Evolutionary conservation across 2,113 vertebrate genomes (phyloP).

Genomic region (Lamprotornis superbus): DNA sequence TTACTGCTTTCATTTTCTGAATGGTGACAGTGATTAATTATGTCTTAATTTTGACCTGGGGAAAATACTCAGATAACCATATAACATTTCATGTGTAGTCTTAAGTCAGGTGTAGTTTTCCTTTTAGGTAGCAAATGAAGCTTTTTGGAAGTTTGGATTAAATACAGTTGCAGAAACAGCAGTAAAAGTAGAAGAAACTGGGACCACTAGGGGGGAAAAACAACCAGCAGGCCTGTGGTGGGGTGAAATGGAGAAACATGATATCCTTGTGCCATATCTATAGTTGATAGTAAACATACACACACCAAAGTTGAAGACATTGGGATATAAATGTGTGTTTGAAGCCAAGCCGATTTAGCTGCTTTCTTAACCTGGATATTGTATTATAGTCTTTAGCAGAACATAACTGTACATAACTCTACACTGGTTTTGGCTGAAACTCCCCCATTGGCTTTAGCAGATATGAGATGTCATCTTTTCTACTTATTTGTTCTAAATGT

Average conservation of each 20-base stretch:
- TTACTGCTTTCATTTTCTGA: conserved; percentile 38
- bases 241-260: background rate
- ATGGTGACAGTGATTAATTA: background rate
- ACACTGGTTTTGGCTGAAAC: background rate
- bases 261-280: background rate
- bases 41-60: background rate
- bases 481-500: background rate
- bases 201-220: background rate
- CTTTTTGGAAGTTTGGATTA: background rate
- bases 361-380: background rate
- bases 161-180: background rate
- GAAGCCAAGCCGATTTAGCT: background rate
- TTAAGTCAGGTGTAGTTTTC: background rate
- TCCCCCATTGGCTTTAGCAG: background rate
- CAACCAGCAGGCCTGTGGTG: background rate
- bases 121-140: background rate
- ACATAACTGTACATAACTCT: background rate
- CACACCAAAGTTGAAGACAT: background rate
- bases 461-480: background rate
- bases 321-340: background rate
- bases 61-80: background rate
- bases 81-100: background rate
- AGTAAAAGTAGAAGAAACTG: background rate
- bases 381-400: background rate
- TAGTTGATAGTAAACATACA: background rate